Base-by-base conservation (phyloP, 2,797 vertebrate genomes). In the Cichlasoma orientale region DNA sequence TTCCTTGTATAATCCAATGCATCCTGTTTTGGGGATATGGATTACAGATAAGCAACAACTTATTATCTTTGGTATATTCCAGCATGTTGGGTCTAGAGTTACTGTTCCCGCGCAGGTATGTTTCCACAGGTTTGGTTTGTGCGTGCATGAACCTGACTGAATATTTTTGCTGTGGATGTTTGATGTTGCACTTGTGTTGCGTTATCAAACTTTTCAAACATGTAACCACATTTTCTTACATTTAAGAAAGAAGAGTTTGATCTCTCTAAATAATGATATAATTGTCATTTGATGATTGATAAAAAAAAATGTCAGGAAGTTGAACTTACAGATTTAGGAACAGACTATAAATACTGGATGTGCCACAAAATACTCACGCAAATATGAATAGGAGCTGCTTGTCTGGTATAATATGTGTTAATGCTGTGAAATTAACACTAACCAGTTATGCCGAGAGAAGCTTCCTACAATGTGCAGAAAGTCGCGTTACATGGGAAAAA, bases 31-130 rank as follows among this genome's bases (percentile, higher is more conserved):
- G 59, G 31, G 36, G 50, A 23, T 59, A 10, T 56, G 7, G n/a
- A 36, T 59, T 41, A 27, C 75, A 71, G 41, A 59, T 68, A 84
- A 21, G 53, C 75, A 90, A 74, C 56, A 54, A 47, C 75, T 68
- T 10, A 70, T 91, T 92, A 69, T 88, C 47, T 78, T 88, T 92
- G 76, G 68, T 95, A 18, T 88, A 82, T 95, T 95, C 29, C 92
- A 96, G 96, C 91, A 84, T 96, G 92, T 90, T 88, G 89, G 94
- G 95, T 88, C 90, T 96, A 89, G 94, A 95, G 92, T 87, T 96
- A 79, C 89, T 96, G 78, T 95, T 94, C 89, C 94, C 95, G 14
- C 94, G 90, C 84, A 96, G 96, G 96, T 96, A 96, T 75, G 94
- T 92, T 61, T 33, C 66, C 33, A 21, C 59, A 21, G 13, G 54